A percentile compares a stretch with the other conserved stretches of the same genome.
Evolutionary conservation across 2,113 vertebrate genomes (phyloP).

Genomic region (Antidorcas marsupialis): DNA sequence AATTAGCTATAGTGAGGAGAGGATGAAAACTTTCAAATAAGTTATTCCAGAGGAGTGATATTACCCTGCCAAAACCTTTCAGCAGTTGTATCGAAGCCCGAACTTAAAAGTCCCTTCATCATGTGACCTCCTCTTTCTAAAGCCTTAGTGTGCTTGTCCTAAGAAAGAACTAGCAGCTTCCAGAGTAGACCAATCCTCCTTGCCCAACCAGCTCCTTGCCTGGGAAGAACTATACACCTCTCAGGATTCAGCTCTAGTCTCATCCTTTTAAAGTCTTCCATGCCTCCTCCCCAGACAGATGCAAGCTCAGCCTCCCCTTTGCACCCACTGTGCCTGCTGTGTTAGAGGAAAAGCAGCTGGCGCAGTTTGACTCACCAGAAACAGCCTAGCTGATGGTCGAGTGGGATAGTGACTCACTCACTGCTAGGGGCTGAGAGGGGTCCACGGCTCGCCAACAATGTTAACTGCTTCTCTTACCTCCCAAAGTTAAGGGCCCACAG

Average conservation of each 20-base stretch:
- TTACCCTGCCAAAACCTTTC: neutral
- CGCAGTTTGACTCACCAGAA: neutral
- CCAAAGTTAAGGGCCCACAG: neutral
- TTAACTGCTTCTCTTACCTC: neutral
- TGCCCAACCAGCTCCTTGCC: neutral
- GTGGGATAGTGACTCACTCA: neutral
- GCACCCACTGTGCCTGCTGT: neutral
- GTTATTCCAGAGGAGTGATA: neutral
- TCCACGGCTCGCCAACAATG: neutral
- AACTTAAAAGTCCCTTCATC: neutral
- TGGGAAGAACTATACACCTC: neutral
- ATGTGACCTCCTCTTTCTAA: neutral
- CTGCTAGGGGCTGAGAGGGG: neutral
- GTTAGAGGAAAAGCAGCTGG: neutral
- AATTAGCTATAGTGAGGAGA: neutral
- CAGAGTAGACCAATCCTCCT: neutral
- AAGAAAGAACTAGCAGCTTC: neutral
- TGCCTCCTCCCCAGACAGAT: neutral
- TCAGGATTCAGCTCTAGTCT: neutral
- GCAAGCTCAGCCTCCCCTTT: neutral
- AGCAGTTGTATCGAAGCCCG: neutral
- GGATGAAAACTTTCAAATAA: neutral
- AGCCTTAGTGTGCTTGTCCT: neutral
- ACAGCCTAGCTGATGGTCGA: neutral
- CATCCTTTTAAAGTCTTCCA: neutral